Evolutionary conservation across 2,797 vertebrate species (phyloP).

Genomic region (Hydrolagus colliei): DNA sequence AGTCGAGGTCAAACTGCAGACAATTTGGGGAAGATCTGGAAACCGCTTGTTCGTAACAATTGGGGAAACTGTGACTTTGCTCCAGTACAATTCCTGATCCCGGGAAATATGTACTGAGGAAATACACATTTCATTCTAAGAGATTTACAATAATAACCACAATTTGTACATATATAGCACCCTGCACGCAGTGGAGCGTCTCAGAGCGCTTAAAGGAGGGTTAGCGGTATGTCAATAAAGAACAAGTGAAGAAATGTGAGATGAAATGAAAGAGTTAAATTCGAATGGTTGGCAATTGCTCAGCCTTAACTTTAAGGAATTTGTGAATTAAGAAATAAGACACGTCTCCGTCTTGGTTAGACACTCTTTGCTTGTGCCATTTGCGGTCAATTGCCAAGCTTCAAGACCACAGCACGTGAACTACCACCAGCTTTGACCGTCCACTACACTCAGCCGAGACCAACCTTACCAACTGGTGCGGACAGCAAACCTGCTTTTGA

Average conservation of each 20-base stretch:
- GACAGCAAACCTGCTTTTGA: slow-evolving; percentile 58
- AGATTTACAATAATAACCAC: neutral
- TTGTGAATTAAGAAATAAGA: neutral
- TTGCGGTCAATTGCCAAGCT: slow-evolving; percentile 42
- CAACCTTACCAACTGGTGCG: slow-evolving; percentile 57
- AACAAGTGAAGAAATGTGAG: neutral
- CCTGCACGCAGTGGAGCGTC: too few relatives aligned
- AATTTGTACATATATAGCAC: too few relatives aligned
- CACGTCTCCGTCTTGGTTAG: neutral
- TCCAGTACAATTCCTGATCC: neutral
- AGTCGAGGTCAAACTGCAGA: neutral
- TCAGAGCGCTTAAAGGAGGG: too few relatives aligned
- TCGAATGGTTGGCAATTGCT: neutral
- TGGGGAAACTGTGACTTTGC: neutral
- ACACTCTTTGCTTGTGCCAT: slow-evolving; percentile 21
- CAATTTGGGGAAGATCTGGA: neutral
- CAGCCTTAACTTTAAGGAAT: neutral
- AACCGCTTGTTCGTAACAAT: neutral
- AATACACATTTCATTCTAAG: neutral
- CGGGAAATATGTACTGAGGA: neutral
- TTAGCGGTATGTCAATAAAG: too few relatives aligned
- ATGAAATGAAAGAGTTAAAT: neutral
- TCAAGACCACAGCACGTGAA: slow-evolving; percentile 63
- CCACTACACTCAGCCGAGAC: slow-evolving; percentile 51
- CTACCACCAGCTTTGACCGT: slow-evolving; percentile 54